Conservation (phyloP, 2,113 vertebrate species). For the Myotis lucifugus region DNA sequence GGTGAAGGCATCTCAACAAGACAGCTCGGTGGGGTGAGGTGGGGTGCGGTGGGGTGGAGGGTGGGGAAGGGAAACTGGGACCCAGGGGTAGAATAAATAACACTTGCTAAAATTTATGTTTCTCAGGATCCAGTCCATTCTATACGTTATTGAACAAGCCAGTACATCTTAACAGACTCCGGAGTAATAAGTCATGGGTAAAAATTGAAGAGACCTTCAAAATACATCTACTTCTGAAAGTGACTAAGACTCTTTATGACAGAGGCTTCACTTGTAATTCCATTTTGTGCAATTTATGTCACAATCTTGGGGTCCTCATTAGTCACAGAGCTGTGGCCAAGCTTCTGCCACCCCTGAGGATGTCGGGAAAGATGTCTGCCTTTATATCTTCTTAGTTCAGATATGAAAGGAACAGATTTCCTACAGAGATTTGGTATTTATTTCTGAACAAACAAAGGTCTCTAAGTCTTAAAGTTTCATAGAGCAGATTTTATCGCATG, state of each 20-base stretch:
- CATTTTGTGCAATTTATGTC: conserved; percentile 17
- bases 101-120: not conserved
- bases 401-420: not conserved
- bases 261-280: conserved; percentile 19
- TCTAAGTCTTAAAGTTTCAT: not conserved
- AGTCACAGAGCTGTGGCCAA: conserved; percentile 18
- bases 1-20: not conserved
- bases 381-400: conserved; percentile 32
- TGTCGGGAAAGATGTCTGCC: not conserved
- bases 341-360: not conserved
- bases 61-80: fast-evolving
- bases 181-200: not conserved
- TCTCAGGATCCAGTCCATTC: not conserved
- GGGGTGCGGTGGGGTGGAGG: not conserved
- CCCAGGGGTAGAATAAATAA: not conserved
- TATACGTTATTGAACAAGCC: not conserved
- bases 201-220: conserved; percentile 43
- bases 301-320: conserved; percentile 26
- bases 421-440: conserved; percentile 40
- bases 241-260: conserved; percentile 27
- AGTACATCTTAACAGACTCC: not conserved
- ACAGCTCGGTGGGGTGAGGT: not conserved
- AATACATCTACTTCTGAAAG: conserved; percentile 12
- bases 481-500: not conserved
- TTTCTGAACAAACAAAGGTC: conserved; percentile 11